phyloP scores from a whole-genome alignment of 2,113 vertebrate genomes.

The Dipodomys stephensi region DNA sequence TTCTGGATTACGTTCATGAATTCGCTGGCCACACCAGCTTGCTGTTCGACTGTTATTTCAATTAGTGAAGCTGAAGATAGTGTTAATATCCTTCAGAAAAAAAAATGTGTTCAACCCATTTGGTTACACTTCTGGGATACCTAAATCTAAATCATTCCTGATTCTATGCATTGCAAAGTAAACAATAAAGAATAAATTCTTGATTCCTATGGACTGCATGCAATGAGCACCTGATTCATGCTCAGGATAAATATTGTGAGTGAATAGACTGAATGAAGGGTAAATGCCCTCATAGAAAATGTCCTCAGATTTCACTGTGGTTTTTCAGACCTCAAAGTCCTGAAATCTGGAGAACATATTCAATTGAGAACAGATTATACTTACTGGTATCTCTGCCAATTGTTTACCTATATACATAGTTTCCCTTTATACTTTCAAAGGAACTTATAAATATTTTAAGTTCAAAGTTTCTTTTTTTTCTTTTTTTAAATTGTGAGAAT shows the following conservation, averaged over 20 bases:
- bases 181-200: neutral
- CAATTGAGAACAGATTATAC: neutral
- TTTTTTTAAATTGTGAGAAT: too few relatives aligned
- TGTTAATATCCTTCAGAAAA: neutral
- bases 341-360: neutral
- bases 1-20: neutral
- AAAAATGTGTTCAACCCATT: neutral
- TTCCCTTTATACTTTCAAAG: neutral
- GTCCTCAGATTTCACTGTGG: neutral
- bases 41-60: neutral
- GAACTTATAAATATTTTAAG: neutral
- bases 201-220: neutral
- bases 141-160: too few relatives aligned
- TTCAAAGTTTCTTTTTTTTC: neutral
- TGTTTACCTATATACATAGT: neutral
- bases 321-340: neutral
- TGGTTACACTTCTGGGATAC: constrained; percentile 28
- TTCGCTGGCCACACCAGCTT: neutral
- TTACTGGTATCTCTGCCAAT: neutral
- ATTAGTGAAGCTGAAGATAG: neutral
- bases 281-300: neutral
- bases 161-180: neutral
- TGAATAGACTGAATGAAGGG: neutral
- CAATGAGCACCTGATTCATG: neutral
- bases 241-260: neutral